A percentile compares a stretch with the other conserved stretches of the same genome.
These are phyloP conservation scores for Augochlorella aurata DNA, from an alignment of 2,888 invertebrate genomes.

Conservation along the genomic window DNA sequence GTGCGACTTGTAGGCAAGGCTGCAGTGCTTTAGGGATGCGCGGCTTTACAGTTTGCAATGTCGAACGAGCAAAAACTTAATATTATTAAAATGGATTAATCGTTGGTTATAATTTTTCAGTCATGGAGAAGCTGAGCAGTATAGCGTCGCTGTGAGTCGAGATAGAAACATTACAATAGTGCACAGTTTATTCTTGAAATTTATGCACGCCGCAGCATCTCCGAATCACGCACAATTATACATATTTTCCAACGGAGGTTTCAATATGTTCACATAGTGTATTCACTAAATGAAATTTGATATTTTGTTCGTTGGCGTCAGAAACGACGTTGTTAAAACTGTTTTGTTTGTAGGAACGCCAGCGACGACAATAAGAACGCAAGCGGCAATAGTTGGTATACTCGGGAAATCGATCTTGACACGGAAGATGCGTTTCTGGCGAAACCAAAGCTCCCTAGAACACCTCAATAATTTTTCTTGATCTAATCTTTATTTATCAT, in stretches of 20 bases:
- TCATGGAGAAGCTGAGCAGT: slow-evolving; percentile 69
- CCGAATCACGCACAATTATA: slow-evolving; percentile 17
- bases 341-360: slow-evolving; percentile 46
- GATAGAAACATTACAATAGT: slow-evolving; percentile 23
- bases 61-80: background rate
- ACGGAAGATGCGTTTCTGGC: slow-evolving; percentile 73
- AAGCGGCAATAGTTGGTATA: slow-evolving; percentile 16
- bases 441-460: slow-evolving; percentile 76
- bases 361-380: slow-evolving; percentile 12
- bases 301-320: slow-evolving; percentile 14
- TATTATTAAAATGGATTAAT: background rate
- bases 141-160: slow-evolving; percentile 75
- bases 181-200: slow-evolving; percentile 25
- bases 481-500: too few species aligned
- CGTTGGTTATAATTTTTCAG: slow-evolving; percentile 55
- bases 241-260: slow-evolving; percentile 16
- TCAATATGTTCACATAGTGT: slow-evolving; percentile 24
- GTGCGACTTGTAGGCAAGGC: too few species aligned
- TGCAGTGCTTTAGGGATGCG: background rate
- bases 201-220: background rate
- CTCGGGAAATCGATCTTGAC: slow-evolving; percentile 40
- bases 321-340: background rate
- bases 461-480: slow-evolving; percentile 65
- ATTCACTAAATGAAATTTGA: slow-evolving; percentile 45
- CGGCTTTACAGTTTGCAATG: background rate